Evolutionary conservation across 2,888 invertebrate species (phyloP), one percentile per base, ranked within the genome.

Genomic region (Bombylius discolor): DNA sequence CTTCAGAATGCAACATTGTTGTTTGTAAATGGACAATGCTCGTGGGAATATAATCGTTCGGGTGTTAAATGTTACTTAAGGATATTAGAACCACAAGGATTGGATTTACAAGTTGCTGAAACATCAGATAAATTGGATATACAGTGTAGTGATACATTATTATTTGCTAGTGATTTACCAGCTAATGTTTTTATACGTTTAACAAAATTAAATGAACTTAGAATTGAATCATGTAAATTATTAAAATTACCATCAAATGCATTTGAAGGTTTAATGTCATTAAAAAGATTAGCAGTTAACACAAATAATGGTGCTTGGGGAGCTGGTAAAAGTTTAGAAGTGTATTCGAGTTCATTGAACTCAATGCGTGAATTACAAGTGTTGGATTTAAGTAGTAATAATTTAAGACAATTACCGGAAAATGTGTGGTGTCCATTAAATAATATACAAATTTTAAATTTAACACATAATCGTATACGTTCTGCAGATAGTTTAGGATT

Each of bases 261-360:
- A 31, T 90, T 95, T 70, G 83, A 85, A 66, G 89, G 90, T 42
- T 77, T 94, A 46, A 80, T 80, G 65, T 87, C 87, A 66, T 77
- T 95, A 55, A 87, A 85, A 72, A 83, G 82, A 64, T 78, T 95
- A 49, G 81, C 84, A 57, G 76, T 95, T 53, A 84, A 85, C 67
- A 89, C 90, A 23, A 81, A 83, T 69, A 92, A 92, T 73, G 79
- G 80, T 31, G 84, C 88, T 60, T 92, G 92, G 90, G 81, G 81
- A 57, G 79, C 82, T 61, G 81, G 80, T 45, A 85, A 85, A 72
- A 82, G 81, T 64, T 79, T 93, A 66, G 89, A 90, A 68, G 73
- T 91, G 67, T 79, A 81, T 58, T 74, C 82, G 60, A 82, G 81
- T 64, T 82, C 86, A 60, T 82, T 93, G 67, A 80, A 81, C 65